A percentile compares a stretch with the other conserved stretches of the same genome.
Conservation (phyloP, 2,797 vertebrate genomes). For the Eospalax fontanierii region DNA sequence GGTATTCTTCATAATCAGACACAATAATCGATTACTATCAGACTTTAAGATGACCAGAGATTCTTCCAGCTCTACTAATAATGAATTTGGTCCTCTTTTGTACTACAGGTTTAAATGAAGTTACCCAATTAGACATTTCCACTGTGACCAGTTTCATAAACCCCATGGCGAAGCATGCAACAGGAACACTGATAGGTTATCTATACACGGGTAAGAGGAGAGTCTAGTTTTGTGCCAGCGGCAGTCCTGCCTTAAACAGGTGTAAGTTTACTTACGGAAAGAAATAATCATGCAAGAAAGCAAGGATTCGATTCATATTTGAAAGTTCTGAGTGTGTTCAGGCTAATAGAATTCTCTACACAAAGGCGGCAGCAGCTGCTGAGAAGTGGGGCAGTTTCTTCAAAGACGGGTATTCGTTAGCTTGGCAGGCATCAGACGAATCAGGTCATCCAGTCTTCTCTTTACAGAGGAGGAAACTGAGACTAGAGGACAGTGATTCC, state of each 20-base stretch:
- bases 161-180: not conserved
- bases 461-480: constrained; percentile 58
- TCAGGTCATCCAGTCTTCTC: constrained; percentile 59
- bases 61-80: not conserved
- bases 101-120: not conserved
- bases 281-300: constrained; percentile 30
- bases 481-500: constrained; percentile 43
- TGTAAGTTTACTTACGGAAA: constrained; percentile 25
- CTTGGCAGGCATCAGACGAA: constrained; percentile 65
- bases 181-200: not conserved
- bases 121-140: not conserved
- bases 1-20: not conserved
- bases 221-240: not conserved
- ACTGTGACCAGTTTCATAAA: not conserved
- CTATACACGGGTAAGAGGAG: not conserved
- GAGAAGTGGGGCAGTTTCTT: constrained; percentile 81
- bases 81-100: not conserved
- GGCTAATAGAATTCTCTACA: constrained; percentile 70
- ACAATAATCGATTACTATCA: not conserved
- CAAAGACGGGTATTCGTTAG: constrained; percentile 63
- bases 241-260: not conserved
- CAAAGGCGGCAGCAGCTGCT: not conserved
- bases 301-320: constrained; percentile 59
- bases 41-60: not conserved
- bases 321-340: constrained; percentile 51